Percentiles rank a stretch among this genome's conserved stretches.
phyloP scores from a whole-genome alignment of 2,888 invertebrate genomes.

The Agriotes lineatus region DNA sequence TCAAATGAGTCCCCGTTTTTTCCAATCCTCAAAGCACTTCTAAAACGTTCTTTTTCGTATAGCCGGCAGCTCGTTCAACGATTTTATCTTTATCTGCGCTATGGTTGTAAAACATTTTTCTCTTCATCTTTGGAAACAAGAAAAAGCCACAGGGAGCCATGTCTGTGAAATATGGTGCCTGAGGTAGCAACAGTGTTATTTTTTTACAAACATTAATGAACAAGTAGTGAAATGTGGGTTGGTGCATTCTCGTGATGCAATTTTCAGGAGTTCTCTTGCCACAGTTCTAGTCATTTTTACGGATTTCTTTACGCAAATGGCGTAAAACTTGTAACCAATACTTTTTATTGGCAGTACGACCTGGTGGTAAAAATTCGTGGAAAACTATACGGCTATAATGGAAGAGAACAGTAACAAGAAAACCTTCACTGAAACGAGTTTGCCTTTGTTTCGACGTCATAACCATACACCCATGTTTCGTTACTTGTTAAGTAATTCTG shows the following conservation, averaged over 20 bases:
- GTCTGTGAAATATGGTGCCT: conserved; percentile 45
- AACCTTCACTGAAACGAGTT: conserved; percentile 51
- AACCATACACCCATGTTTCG: conserved; percentile 52
- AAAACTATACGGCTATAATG: background rate
- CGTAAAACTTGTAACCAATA: conserved; percentile 46
- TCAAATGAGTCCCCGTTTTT: conserved; percentile 45
- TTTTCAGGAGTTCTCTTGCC: conserved; percentile 41
- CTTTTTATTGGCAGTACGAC: conserved; percentile 40
- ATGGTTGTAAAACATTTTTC: conserved; percentile 30
- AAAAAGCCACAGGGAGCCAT: conserved; percentile 38
- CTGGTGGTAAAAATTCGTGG: background rate
- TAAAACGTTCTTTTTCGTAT: conserved; percentile 49
- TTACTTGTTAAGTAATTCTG: conserved; percentile 48
- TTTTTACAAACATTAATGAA: conserved; percentile 32
- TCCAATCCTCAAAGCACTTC: conserved; percentile 52
- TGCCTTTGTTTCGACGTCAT: conserved; percentile 51
- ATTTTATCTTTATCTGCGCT: no score
- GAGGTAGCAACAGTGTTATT: conserved; percentile 12
- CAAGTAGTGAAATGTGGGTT: conserved; percentile 33
- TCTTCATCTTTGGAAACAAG: conserved; percentile 49
- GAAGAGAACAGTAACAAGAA: conserved; percentile 12
- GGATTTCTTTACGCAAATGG: conserved; percentile 47
- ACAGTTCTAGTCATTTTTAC: conserved; percentile 44
- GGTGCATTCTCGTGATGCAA: conserved; percentile 48
- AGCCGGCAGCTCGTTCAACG: conserved; percentile 17